Conservation (phyloP, 2,113 vertebrate species). For the Rhea americana region DNA sequence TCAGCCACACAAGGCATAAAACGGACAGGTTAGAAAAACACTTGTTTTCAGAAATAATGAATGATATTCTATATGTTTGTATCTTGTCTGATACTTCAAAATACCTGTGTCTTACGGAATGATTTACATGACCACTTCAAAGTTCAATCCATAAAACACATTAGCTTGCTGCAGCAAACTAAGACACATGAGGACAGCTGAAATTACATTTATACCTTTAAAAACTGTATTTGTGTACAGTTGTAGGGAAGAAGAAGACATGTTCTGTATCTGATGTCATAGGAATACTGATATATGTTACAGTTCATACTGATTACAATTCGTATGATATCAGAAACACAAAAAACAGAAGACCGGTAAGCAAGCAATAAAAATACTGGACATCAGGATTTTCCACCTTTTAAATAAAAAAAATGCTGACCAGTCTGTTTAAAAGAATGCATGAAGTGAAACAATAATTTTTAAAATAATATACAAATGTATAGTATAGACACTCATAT, state of each 20-base stretch:
- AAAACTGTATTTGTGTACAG: not conserved
- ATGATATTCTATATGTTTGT: not conserved
- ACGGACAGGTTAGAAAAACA: conserved; percentile 13
- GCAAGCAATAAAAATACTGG: not conserved
- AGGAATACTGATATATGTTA: not conserved
- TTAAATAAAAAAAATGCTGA: not conserved
- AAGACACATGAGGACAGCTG: not conserved
- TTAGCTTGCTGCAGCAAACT: not conserved
- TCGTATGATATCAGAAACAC: conserved; percentile 17
- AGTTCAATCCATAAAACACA: conserved; percentile 19
- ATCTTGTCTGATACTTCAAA: conserved; percentile 17
- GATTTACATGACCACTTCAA: not conserved
- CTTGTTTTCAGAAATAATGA: conserved; percentile 1
- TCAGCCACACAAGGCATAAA: conserved; percentile 1
- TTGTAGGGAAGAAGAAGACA: not conserved
- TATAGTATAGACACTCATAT: not conserved
- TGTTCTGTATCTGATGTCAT: not conserved
- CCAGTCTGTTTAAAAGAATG: not conserved
- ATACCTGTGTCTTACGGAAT: not conserved
- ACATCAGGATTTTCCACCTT: not conserved
- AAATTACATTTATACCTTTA: not conserved
- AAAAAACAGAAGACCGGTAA: conserved; percentile 15
- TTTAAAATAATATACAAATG: conserved; percentile 5
- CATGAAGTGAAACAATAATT: not conserved
- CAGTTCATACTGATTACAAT: conserved; percentile 1